Base-by-base conservation (phyloP, 2,113 vertebrate species). In the Lathamus discolor region DNA sequence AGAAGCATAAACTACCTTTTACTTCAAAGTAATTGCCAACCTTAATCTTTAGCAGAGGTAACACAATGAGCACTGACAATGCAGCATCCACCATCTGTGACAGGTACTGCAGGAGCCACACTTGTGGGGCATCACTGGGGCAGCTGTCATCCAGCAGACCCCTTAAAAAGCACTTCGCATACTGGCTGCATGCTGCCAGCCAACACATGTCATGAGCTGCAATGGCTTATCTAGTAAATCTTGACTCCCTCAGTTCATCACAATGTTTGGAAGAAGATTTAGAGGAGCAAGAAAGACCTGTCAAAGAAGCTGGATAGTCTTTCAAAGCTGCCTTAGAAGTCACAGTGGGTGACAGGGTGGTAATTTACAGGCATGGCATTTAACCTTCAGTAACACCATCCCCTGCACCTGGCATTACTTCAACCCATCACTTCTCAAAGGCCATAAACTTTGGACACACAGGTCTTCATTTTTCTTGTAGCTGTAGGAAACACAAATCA, bases 311-410 rank as follows among this genome's bases (percentile, higher is more conserved):
- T 83, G 67, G 72, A 68, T 19, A 86, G 90, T 92, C 85, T 93
- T 95, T 88, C 96, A 92, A 74, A 91, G 87, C 90, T 91, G 94
- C 81, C 80, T 86, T 86, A 90, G 61, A 95, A 95, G 85, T 68
- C 54, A 6, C 82, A 87, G 78, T 52, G 64, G 78, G 83, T 0
- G 1, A 83, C 13, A 39, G 75, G 69, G 72, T n/a, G 81, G 78
- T 94, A 95, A 95, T 97, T 97, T 97, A 96, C 81, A 67, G 89
- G 83, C n/a, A 31, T 77, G 93, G 89, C 96, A 95, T 97, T 97
- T 95, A 95, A 97, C 96, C 95, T 88, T 41, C 77, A 59, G 89
- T 95, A 96, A 93, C 93, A 96, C 82, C 66, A 66, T 76, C 66
- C 70, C 66, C 72, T 90, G 91, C 87, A 94, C 92, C 85, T 94